These are phyloP conservation scores for Habroteleia sp. DNA, from an alignment of 2,888 invertebrate species.

Conservation along the genomic window DNA sequence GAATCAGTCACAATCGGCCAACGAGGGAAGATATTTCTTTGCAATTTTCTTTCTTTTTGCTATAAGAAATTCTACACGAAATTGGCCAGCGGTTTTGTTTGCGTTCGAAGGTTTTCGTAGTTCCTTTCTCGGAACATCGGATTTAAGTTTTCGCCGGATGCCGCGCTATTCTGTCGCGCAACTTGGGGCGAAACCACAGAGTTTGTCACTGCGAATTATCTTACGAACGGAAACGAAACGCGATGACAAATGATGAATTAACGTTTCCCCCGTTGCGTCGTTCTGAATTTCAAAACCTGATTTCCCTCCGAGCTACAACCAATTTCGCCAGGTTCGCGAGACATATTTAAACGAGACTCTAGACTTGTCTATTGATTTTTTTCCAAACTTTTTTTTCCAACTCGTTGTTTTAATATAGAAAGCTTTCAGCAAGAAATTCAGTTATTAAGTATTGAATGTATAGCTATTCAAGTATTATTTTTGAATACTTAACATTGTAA, in stretches of 20 bases:
- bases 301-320: conserved; percentile 51
- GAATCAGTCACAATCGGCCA: conserved; percentile 4
- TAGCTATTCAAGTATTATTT: too few relatives aligned
- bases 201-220: conserved; percentile 59
- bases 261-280: conserved; percentile 57
- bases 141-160: conserved; percentile 5
- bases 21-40: background rate
- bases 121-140: background rate
- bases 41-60: background rate
- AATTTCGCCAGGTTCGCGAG: conserved; percentile 47
- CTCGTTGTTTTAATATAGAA: conserved; percentile 23
- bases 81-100: background rate
- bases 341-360: conserved; percentile 53
- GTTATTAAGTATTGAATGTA: conserved; percentile 10
- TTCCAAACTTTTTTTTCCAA: conserved; percentile 5
- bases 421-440: conserved; percentile 10
- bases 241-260: conserved; percentile 65
- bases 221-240: conserved; percentile 54
- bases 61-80: background rate
- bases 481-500: too few relatives aligned
- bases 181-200: conserved; percentile 49
- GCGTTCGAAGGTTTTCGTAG: background rate
- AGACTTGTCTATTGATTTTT: conserved; percentile 57
- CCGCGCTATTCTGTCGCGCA: conserved; percentile 1
- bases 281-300: conserved; percentile 55